A percentile compares a stretch with the other conserved stretches of the same genome.
Evolutionary conservation across 2,888 invertebrate species (phyloP).

Genomic region (Drosophila neutralis): DNA sequence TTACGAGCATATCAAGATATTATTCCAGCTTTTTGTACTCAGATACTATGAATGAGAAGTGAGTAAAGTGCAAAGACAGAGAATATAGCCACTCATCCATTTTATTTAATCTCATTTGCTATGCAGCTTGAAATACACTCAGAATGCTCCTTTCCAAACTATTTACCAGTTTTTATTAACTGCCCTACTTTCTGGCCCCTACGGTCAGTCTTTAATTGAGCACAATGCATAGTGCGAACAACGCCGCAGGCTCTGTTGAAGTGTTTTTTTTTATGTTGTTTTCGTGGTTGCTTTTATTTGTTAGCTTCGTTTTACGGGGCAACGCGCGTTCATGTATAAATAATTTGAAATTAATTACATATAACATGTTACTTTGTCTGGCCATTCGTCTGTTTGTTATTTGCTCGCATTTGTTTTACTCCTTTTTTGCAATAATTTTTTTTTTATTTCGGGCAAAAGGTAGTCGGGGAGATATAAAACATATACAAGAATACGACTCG

Average conservation of each 20-base stretch:
- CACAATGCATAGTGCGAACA: conserved; percentile 53
- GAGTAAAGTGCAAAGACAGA: neutral
- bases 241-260: conserved; percentile 47
- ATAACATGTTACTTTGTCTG: conserved; percentile 70
- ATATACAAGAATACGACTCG: conserved; percentile 32
- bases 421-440: conserved; percentile 11
- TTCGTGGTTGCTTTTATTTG: conserved; percentile 37
- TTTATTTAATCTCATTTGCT: neutral
- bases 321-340: conserved; percentile 75
- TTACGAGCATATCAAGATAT: neutral
- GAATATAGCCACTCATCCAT: neutral
- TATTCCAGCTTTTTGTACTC: neutral
- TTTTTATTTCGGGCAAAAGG: conserved; percentile 19
- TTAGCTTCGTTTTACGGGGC: conserved; percentile 42
- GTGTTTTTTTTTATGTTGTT: conserved; percentile 20
- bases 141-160: neutral
- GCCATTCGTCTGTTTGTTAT: conserved; percentile 51
- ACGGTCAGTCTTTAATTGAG: conserved; percentile 55
- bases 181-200: conserved; percentile 16
- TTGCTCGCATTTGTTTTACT: conserved; percentile 22
- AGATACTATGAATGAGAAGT: neutral
- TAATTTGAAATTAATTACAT: conserved; percentile 80
- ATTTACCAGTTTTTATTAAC: conserved; percentile 45
- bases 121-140: neutral
- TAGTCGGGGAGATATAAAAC: conserved; percentile 62